Percentiles rank a stretch among this genome's conserved stretches.
Evolutionary conservation across 2,113 vertebrate species (phyloP).

Genomic region (Lepidothrix coronata): DNA sequence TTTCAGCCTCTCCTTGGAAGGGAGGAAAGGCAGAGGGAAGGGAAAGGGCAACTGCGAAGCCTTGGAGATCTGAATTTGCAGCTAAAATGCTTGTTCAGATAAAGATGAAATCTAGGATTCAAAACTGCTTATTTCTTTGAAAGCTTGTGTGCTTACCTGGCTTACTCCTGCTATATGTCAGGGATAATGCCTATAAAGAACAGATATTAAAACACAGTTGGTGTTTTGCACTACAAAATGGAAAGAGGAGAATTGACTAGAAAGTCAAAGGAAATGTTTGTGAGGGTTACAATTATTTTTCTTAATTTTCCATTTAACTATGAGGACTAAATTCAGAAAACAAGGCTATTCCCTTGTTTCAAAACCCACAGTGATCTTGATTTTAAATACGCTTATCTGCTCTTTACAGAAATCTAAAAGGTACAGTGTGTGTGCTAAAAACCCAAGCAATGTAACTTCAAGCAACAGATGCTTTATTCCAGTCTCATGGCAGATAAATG

Average conservation of each 20-base stretch:
- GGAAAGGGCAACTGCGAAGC: neutral
- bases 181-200: neutral
- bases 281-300: neutral
- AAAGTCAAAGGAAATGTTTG: neutral
- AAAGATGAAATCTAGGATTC: neutral
- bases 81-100: neutral
- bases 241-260: neutral
- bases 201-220: neutral
- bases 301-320: neutral
- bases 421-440: neutral
- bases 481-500: neutral
- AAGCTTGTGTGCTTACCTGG: neutral
- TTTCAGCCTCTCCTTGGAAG: conserved; percentile 12
- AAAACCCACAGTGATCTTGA: neutral
- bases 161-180: neutral
- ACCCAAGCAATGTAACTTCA: neutral
- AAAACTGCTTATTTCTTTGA: neutral
- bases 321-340: neutral
- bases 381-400: neutral
- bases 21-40: neutral
- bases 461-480: neutral
- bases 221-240: neutral
- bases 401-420: neutral
- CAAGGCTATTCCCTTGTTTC: neutral
- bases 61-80: neutral